A percentile compares a stretch with the other conserved stretches of the same genome.
These are phyloP conservation scores for Gibbula magus DNA, from an alignment of 2,888 invertebrate species.

Conservation along the genomic window DNA sequence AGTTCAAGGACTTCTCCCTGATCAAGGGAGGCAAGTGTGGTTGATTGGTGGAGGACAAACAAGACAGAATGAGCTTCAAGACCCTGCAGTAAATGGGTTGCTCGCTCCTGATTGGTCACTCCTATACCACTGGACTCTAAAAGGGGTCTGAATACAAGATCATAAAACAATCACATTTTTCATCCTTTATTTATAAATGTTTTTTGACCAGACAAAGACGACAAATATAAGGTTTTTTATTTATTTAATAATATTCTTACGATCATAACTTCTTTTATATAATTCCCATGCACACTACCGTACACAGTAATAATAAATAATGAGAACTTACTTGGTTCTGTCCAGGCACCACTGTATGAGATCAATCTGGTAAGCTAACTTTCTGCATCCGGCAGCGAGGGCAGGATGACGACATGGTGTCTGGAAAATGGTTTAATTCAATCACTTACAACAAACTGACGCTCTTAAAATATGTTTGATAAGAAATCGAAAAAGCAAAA, in stretches of 20 bases:
- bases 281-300: too few species aligned
- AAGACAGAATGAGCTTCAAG: slow-evolving; percentile 69
- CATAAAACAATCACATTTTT: too few species aligned
- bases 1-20: slow-evolving; percentile 65
- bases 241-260: too few species aligned
- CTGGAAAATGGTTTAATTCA: slow-evolving; percentile 40
- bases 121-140: slow-evolving; percentile 29
- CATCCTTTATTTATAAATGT: too few species aligned
- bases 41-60: slow-evolving; percentile 68
- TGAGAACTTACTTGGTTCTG: slow-evolving; percentile 61
- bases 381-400: slow-evolving; percentile 62
- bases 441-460: too few species aligned
- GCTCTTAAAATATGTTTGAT: background rate
- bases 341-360: slow-evolving; percentile 71
- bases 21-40: slow-evolving; percentile 61
- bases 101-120: slow-evolving; percentile 39
- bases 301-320: too few species aligned
- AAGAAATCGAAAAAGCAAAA: too few species aligned
- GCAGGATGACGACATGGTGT: slow-evolving; percentile 49
- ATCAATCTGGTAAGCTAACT: slow-evolving; percentile 67
- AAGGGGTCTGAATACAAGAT: slow-evolving; percentile 35
- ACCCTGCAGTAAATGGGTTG: slow-evolving; percentile 63
- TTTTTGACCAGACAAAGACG: too few species aligned
- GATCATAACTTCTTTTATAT: too few species aligned
- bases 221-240: too few species aligned